phyloP scores from a whole-genome alignment of 2,797 vertebrate genomes.

The Gymnocypris eckloni region DNA sequence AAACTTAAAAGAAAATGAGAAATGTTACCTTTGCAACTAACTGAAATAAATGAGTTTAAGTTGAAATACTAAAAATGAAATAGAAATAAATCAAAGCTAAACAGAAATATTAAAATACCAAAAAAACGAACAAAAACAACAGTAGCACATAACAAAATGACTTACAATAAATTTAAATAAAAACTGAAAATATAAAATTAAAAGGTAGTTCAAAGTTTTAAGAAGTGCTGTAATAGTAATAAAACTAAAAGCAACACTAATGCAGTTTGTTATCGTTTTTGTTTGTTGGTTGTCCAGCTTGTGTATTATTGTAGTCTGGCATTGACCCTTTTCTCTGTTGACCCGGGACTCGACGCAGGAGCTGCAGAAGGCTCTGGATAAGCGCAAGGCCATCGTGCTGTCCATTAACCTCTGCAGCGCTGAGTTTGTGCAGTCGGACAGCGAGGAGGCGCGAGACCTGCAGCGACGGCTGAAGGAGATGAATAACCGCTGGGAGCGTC shows the following conservation, averaged over 20 bases:
- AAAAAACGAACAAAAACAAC: neutral
- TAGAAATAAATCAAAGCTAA: neutral
- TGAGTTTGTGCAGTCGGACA: constrained; percentile 89
- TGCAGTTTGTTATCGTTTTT: neutral
- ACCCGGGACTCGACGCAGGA: constrained; percentile 76
- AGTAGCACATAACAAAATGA: neutral
- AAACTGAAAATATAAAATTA: neutral
- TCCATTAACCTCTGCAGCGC: constrained; percentile 96
- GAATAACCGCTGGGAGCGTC: constrained; percentile 89
- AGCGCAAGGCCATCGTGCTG: constrained; percentile 92
- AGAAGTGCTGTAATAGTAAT: neutral
- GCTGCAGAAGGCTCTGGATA: constrained; percentile 91
- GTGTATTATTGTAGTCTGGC: neutral
- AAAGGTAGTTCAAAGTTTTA: neutral
- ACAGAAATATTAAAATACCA: neutral
- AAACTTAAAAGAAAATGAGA: neutral
- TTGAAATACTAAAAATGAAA: neutral
- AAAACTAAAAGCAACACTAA: neutral
- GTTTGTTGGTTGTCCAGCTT: neutral
- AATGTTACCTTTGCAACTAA: neutral
- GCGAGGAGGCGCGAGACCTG: constrained; percentile 84
- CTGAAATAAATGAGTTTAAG: neutral
- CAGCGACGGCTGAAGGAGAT: constrained; percentile 88
- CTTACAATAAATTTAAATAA: neutral
- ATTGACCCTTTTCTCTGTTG: neutral